Evolutionary conservation across 2,888 invertebrate species (phyloP).

Genomic region (Drosophila atripex): DNA sequence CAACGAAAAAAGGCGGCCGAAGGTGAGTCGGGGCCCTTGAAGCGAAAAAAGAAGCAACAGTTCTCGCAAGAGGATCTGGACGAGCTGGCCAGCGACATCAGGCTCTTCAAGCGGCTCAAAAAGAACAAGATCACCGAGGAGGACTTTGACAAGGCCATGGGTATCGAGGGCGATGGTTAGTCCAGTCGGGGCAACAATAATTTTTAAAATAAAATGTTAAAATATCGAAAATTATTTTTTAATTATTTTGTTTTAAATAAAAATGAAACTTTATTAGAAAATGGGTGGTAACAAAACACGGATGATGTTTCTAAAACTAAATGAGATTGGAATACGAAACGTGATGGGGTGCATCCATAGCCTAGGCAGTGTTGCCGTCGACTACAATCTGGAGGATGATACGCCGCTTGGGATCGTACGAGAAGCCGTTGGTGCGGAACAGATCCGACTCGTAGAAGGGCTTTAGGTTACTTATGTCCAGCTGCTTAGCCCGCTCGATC

Average conservation of each 20-base stretch:
- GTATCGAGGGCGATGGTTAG: slow-evolving; percentile 76
- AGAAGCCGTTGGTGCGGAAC: slow-evolving; percentile 94
- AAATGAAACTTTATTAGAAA: slow-evolving; percentile 35
- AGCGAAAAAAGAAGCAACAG: slow-evolving; percentile 85
- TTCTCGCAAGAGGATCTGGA: slow-evolving; percentile 90
- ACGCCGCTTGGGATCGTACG: slow-evolving; percentile 92
- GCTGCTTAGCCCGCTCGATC: slow-evolving; percentile 94
- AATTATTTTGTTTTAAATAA: slow-evolving; percentile 9
- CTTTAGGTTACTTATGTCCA: slow-evolving; percentile 94
- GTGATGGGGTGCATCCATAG: not conserved
- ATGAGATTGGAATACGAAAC: slow-evolving; percentile 48
- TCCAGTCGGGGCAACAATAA: not conserved
- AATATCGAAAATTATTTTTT: not conserved
- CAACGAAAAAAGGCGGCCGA: slow-evolving; percentile 81
- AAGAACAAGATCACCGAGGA: slow-evolving; percentile 90
- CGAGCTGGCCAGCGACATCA: slow-evolving; percentile 91
- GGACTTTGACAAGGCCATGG: slow-evolving; percentile 88
- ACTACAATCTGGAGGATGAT: slow-evolving; percentile 93
- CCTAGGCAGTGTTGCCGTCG: slow-evolving; percentile 84
- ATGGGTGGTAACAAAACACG: slow-evolving; percentile 36
- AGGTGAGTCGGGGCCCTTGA: slow-evolving; percentile 77
- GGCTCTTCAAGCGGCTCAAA: slow-evolving; percentile 93
- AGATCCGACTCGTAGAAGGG: slow-evolving; percentile 96
- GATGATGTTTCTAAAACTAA: slow-evolving; percentile 30
- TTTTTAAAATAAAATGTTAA: slow-evolving; percentile 5